Conservation (phyloP, 2,797 vertebrate species). For the Chelon auratus region DNA sequence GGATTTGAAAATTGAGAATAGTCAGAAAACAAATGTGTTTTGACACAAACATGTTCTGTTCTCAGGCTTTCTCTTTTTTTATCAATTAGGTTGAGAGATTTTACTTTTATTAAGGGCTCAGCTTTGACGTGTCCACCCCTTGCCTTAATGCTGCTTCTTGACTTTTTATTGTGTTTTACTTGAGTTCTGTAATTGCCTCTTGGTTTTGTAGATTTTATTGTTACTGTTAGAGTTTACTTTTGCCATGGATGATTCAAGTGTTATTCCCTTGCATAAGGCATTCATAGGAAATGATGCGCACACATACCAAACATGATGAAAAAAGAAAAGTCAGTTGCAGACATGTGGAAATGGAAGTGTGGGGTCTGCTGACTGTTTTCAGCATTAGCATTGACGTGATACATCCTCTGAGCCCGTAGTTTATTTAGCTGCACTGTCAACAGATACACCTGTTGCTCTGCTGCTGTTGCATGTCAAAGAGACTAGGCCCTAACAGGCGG, state of each 20-base stretch:
- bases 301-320: not conserved
- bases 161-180: not conserved
- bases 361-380: not conserved
- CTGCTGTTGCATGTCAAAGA: not conserved
- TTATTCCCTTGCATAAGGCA: not conserved
- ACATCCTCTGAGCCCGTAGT: not conserved
- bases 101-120: not conserved
- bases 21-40: conserved; percentile 11
- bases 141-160: not conserved
- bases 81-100: not conserved
- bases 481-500: too few relatives aligned
- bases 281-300: conserved; percentile 1
- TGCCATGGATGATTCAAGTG: not conserved
- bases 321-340: not conserved
- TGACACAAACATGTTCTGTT: not conserved
- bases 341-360: not conserved
- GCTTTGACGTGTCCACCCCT: not conserved
- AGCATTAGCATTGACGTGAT: not conserved
- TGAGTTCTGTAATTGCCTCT: conserved; percentile 1
- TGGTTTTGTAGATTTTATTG: not conserved
- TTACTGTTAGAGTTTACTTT: not conserved
- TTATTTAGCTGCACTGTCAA: not conserved
- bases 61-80: conserved; percentile 3
- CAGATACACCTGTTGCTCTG: not conserved
- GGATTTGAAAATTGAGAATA: not conserved